Base-by-base conservation (phyloP, 2,113 vertebrate genomes). In the Menura novaehollandiae region DNA sequence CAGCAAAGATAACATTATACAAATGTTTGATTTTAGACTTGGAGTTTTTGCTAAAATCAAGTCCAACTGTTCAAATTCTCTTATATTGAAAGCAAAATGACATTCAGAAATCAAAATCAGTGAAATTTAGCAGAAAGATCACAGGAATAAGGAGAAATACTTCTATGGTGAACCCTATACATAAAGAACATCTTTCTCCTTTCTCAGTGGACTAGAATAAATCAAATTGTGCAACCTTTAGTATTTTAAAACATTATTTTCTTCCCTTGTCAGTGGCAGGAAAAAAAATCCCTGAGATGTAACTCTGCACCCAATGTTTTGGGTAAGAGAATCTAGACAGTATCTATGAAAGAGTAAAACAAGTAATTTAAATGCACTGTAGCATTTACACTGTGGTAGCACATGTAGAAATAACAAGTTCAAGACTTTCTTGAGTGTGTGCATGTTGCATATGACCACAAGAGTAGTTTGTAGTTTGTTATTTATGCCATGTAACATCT, bases 11-110 rank as follows among this genome's bases (percentile, higher is more conserved):
- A 67, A 47, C 0, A 0, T 5, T 30, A 11, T 39, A 14, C 6
- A 60, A 88, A 83, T 35, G 11, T 35, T 75, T 74, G 47, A 2
- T 77, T 69, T 69, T n/a, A 79, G 55, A 72, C 5, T 28, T 39
- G 9, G 7, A 4, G 3, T 2, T 21, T 33, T 6, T 63, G 24
- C 5, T 41, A 79, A 85, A 81, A 75, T 41, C 13, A 77, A 66
- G 11, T 28, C 9, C 7, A 71, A 22, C 6, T 26, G 3, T 56
- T 62, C 0, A 0, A 26, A 77, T 56, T 66, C 41, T 47, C 9
- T 52, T 56, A 33, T 13, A 30, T 1, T 20, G 18, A 69, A 88
- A 80, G 6, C 11, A 76, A 64, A 92, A 56, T 26, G 13, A 7
- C 17, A 55, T 71, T 67, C 15, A 59, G n/a, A 88, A 87, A 72